Base-by-base conservation (phyloP, 2,113 vertebrate species). In the Sander vitreus region DNA sequence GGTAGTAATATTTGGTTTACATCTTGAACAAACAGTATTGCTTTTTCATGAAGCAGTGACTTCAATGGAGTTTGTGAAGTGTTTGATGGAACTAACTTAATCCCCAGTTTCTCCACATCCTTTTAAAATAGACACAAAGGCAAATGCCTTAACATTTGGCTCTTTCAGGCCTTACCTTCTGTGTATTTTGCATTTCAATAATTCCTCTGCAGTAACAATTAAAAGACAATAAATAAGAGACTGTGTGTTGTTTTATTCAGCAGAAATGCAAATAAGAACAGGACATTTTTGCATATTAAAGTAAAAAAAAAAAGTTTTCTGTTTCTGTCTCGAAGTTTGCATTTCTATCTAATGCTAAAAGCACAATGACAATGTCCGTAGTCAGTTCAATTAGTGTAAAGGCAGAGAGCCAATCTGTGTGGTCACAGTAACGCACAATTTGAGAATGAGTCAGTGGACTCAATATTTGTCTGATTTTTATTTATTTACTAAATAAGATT, bases 71-170 rank as follows among this genome's bases (percentile, higher is more conserved):
- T 62, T 51, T 19, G 33, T 79, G 60, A 57, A 6, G 70, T 77
- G 67, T 85, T 83, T 67, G 48, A 85, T 65, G 51, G 72, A 83
- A 79, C 67, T 39, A 73, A 81, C 65, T 25, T 89, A 89, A 89
- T 88, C 85, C 82, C 55, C 67, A 82, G 70, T 89, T 89, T 88
- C 81, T 88, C 84, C 43, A 76, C 87, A 90, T 92, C 88, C 84
- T 88, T 80, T 91, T 87, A 83, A 88, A 89, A 84, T 58, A 66
- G 79, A 53, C 76, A 81, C 47, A 72, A 89, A 86, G 43, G 78
- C 78, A 83, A 70, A 82, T 63, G 64, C 64, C 30, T 64, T 76
- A 76, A 83, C 54, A 47, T 76, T 80, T 13, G 59, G 27, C 39
- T 74, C 53, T 33, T 39, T 79, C 68, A 18, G 36, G 3, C 39